Conservation (phyloP, 1,140 invertebrate species). For the Rhizoglyphus robini region DNA sequence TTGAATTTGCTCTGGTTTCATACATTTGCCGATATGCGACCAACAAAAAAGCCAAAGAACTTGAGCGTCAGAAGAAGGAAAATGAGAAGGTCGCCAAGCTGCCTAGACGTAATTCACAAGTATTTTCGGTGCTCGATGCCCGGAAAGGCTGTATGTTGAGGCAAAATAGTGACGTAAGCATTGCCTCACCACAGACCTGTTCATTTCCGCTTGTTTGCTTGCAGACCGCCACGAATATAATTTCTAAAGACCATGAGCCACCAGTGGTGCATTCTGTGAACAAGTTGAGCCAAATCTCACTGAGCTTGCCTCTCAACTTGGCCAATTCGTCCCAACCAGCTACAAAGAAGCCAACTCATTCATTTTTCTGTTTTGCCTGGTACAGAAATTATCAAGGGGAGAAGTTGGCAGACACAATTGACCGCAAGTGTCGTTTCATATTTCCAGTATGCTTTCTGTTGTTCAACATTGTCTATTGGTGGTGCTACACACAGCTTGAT, state of each 20-base stretch:
- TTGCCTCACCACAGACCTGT: not conserved
- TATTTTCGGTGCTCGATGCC: not conserved
- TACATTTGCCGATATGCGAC: not conserved
- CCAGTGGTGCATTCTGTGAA: not conserved
- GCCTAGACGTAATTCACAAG: not conserved
- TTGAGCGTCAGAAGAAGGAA: not conserved
- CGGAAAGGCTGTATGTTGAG: not conserved
- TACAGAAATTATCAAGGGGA: conserved; percentile 6
- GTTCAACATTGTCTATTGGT: conserved; percentile 26
- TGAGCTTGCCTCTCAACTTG: not conserved
- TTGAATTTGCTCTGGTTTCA: conserved; percentile 14
- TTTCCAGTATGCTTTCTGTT: conserved; percentile 24
- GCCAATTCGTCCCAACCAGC: not conserved
- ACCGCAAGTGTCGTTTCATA: conserved; percentile 23
- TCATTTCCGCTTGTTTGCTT: not conserved
- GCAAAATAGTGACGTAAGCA: not conserved
- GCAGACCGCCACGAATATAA: no score
- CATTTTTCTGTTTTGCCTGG: not conserved
- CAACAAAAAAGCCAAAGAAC: not conserved
- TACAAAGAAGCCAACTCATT: not conserved
- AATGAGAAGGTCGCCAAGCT: not conserved
- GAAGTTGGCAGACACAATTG: conserved; percentile 21
- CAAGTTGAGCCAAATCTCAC: not conserved
- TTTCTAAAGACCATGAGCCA: no score
- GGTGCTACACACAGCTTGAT: no score